phyloP scores from a whole-genome alignment of 2,888 invertebrate species.

The Koerneria pararmatus region DNA sequence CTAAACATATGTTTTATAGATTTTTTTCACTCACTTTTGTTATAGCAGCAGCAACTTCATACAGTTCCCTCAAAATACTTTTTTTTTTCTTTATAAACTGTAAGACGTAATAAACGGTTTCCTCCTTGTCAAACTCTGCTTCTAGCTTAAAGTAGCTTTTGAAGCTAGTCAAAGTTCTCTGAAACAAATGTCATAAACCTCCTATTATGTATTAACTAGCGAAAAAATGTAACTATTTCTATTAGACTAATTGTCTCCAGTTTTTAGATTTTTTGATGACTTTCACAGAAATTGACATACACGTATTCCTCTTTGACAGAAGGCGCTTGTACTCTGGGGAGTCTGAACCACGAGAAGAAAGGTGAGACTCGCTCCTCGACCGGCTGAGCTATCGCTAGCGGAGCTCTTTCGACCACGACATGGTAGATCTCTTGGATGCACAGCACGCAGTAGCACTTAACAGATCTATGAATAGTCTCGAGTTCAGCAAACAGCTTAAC shows the following conservation, averaged over 20 bases:
- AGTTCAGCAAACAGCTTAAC: neutral
- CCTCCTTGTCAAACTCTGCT: no score
- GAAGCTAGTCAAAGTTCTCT: no score
- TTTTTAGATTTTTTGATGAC: constrained; percentile 13
- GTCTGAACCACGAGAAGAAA: constrained; percentile 60
- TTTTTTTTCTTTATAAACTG: no score
- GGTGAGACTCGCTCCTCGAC: constrained; percentile 48
- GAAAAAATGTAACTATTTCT: no score
- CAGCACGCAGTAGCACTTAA: constrained; percentile 57
- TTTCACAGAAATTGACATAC: constrained; percentile 47
- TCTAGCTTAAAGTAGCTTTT: no score
- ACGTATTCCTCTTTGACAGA: constrained; percentile 58
- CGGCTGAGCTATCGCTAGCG: constrained; percentile 32
- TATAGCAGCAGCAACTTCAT: no score
- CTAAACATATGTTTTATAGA: no score
- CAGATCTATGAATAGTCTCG: neutral
- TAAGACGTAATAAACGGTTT: no score
- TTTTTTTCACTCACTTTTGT: no score
- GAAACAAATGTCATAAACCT: no score
- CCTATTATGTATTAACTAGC: no score
- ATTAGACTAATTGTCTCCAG: neutral
- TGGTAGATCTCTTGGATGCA: constrained; percentile 60
- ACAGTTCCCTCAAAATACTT: no score
- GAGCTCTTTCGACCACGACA: constrained; percentile 41
- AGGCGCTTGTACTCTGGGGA: constrained; percentile 58